Base-by-base conservation (phyloP, 2,797 vertebrate genomes). In the Mormyrops attenuatus region DNA sequence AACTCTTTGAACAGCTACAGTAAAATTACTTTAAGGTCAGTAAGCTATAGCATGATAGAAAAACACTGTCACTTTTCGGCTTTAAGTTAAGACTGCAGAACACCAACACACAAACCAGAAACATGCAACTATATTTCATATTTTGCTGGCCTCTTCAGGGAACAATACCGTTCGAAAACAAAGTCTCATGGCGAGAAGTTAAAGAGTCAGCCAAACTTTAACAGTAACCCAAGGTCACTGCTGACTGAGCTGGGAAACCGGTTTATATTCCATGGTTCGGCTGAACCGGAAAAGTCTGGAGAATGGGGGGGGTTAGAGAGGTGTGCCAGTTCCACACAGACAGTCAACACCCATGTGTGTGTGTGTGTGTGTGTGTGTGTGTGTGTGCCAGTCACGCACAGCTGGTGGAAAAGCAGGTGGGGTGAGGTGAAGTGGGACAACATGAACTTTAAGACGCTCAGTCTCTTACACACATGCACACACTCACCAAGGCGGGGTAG, bases 401-500 rank as follows among this genome's bases (percentile, higher is more conserved):
- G 57, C 82, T 13, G 30, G 82, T 55, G 57, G 57, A 69, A 26
- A 38, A 87, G 84, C n/a, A 49, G n/a, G 8, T 52, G n/a, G 26
- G 77, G 34, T n/a, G 55, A 15, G 44, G 82, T n/a, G 55, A 15
- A n/a, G 82, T 8, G 77, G 47, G 82, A 52, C n/a, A 85, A 30
- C 82, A 49, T 15, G 47, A 85, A 50, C 9, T 26, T 49, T 49
- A 52, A 84, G 57, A 53, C 1, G 57, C 44, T 69, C 55, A 86
- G 50, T 89, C 47, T 57, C 88, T 66, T 86, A 85, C 90, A 90
- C 86, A 34, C 88, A 92, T 93, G 94, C 93, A 90, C 88, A 57
- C 94, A 97, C 97, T 98, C 95, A 98, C 97, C 97, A 98, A 95
- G 92, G 97, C 97, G 2, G 98, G 97, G 93, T 97, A 98, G 88